Evolutionary conservation across 2,888 invertebrate genomes (phyloP).

Genomic region (Petrolisthes cinctipes): DNA sequence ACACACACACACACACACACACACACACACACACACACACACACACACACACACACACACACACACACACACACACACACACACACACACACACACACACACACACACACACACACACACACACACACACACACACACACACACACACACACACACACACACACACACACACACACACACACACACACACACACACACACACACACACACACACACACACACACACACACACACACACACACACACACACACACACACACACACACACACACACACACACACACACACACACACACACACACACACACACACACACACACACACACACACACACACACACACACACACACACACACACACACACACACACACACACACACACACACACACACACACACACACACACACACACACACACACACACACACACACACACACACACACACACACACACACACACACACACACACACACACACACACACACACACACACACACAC

Average conservation of each 20-base stretch:
- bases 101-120: slow-evolving; percentile 36
- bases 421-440: slow-evolving; percentile 2
- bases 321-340: slow-evolving; percentile 2
- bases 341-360: slow-evolving; percentile 13
- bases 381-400: slow-evolving; percentile 19
- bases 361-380: slow-evolving; percentile 14
- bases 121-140: slow-evolving; percentile 19
- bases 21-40: slow-evolving; percentile 24
- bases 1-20: slow-evolving; percentile 24
- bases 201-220: background rate
- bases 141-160: slow-evolving; percentile 24
- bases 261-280: background rate
- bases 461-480: slow-evolving; percentile 19
- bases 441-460: background rate
- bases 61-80: slow-evolving; percentile 32
- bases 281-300: background rate
- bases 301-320: slow-evolving; percentile 11
- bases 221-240: background rate
- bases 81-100: slow-evolving; percentile 33
- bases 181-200: background rate
- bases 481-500: slow-evolving; percentile 36
- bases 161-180: slow-evolving; percentile 26
- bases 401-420: background rate
- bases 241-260: background rate
- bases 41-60: background rate